Base-by-base conservation (phyloP, 30 jellyfish, hydroid and myxozoan species). In the Hydractinia echinata region DNA sequence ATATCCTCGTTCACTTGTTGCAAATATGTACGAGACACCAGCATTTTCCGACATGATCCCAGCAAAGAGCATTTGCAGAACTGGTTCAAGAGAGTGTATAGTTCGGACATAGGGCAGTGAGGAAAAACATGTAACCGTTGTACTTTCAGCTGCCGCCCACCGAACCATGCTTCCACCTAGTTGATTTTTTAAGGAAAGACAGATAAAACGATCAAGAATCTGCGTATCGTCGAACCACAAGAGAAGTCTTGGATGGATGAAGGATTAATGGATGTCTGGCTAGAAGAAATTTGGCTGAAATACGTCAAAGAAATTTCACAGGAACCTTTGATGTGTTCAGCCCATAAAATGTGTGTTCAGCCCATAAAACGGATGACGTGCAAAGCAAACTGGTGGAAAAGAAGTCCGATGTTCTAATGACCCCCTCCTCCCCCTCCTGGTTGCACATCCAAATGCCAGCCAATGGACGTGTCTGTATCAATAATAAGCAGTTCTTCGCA, bases 61-160 rank as follows among this genome's bases (percentile, higher is more conserved):
- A 56, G n/a, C 68, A 56, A 56, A 56, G n/a, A n/a, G 68, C n/a
- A 56, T 56, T n/a, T 56, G 13, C 68, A 56, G n/a, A 56, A 56
- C 68, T 56, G 68, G 68, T 56, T 9, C 68, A 9, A 56, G n/a
- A 56, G 68, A 56, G 68, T 56, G 68, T n/a, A n/a, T 56, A n/a
- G n/a, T 56, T 9, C 10, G 68, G 68, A 56, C 68, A 56, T 56
- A 10, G n/a, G 68, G 68, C n/a, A 56, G 68, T n/a, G 68, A 56
- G 68, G 68, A 56, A 56, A 56, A 56, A 56, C 68, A 56, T n/a
- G 68, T 56, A n/a, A 56, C 68, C 68, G 10, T 56, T n/a, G 68
- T 56, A 10, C 68, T 56, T 56, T 56, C 68, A 56, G 68, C 68
- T 56, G 68, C 68, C n/a, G 68, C 68, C 68, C 13, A 56, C 68